A percentile compares a stretch with the other conserved stretches of the same genome.
phyloP scores from a whole-genome alignment of 2,113 vertebrate genomes.

The Sigmodon hispidus region DNA sequence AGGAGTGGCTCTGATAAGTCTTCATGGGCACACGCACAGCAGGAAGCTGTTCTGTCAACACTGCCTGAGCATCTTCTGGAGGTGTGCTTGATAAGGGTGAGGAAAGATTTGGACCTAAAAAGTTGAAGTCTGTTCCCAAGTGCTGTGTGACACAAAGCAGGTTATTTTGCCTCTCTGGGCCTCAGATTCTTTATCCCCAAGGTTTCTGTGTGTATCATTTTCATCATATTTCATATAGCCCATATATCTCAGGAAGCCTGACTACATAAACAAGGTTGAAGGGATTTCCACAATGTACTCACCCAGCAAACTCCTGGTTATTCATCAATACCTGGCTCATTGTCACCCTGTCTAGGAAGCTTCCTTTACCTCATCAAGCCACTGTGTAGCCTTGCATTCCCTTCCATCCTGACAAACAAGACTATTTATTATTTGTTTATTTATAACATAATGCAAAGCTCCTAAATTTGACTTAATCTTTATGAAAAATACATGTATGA shows the following conservation, averaged over 20 bases:
- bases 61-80: not conserved
- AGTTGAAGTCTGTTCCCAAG: not conserved
- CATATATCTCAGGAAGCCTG: not conserved
- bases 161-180: not conserved
- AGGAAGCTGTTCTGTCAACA: not conserved
- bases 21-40: not conserved
- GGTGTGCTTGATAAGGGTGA: not conserved
- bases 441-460: not conserved
- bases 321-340: not conserved
- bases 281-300: no score
- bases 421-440: not conserved
- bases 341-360: not conserved
- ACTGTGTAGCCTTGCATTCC: not conserved
- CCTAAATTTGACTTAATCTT: not conserved
- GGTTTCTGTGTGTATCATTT: not conserved
- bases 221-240: not conserved
- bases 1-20: not conserved
- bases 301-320: not conserved
- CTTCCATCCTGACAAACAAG: not conserved
- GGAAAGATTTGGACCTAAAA: not conserved
- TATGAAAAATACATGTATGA: not conserved
- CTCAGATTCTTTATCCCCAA: not conserved
- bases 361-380: not conserved
- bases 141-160: not conserved
- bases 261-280: not conserved